Evolutionary conservation across 37 sponge, comb jelly and placozoan genomes (phyloP).

Genomic region (Bolinopsis microptera): DNA sequence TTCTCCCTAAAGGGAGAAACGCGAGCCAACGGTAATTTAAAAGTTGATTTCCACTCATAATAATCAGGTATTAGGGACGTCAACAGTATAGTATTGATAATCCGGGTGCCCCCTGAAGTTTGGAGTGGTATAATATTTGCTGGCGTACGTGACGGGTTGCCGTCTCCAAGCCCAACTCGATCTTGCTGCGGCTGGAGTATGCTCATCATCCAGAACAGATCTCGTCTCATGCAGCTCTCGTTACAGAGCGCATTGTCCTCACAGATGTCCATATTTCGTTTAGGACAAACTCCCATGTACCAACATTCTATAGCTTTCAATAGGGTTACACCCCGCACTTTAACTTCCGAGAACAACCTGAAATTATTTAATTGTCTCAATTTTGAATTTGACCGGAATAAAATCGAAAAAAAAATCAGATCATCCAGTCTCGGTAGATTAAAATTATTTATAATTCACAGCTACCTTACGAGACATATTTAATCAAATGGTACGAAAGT

Average conservation of each 20-base stretch:
- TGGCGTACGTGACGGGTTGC: neutral
- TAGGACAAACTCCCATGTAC: conserved; percentile 23
- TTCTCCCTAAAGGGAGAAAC: neutral
- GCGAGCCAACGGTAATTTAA: neutral
- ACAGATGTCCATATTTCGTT: conserved; percentile 40
- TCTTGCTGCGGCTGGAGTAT: neutral
- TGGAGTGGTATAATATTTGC: neutral
- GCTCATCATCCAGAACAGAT: neutral
- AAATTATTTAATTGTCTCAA: neutral
- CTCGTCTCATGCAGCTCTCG: conserved; percentile 22
- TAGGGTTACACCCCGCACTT: conserved; percentile 49
- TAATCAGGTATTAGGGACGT: neutral
- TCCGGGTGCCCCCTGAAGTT: neutral
- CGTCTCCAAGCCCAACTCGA: neutral
- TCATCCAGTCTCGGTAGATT: too few species aligned
- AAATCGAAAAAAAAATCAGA: neutral
- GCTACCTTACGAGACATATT: too few species aligned
- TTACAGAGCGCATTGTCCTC: conserved; percentile 2
- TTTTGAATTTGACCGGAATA: neutral
- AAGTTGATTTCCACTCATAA: neutral
- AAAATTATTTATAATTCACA: too few species aligned
- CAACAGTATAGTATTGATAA: neutral
- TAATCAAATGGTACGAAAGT: too few species aligned
- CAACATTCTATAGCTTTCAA: conserved; percentile 35
- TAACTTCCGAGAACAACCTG: conserved; percentile 48